Conservation (phyloP, 1,140 invertebrate species). For the Cryptotermes secundus region DNA sequence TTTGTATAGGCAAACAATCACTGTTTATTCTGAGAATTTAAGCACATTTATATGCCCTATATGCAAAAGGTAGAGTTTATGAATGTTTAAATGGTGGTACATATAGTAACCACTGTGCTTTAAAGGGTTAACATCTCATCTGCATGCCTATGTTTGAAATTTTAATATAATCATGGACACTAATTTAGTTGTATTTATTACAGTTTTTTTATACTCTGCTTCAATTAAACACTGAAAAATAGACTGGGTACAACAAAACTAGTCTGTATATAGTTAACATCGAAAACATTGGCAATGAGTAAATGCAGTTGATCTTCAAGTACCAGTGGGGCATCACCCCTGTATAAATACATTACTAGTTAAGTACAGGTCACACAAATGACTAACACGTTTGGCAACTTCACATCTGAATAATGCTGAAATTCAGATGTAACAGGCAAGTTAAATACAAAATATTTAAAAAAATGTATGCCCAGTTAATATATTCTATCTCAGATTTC, state of each 20-base stretch:
- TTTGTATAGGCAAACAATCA: no score
- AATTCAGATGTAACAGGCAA: not conserved
- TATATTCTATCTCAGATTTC: no score
- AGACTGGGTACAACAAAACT: not conserved
- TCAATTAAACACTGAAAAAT: not conserved
- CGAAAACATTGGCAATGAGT: not conserved
- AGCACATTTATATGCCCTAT: no score
- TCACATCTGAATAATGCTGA: not conserved
- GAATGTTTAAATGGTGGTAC: no score
- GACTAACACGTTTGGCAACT: not conserved
- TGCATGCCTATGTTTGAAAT: not conserved
- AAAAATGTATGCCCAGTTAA: no score
- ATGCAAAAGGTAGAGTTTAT: no score
- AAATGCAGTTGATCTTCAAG: not conserved
- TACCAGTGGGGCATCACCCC: not conserved
- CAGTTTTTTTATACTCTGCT: not conserved
- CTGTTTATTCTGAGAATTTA: no score
- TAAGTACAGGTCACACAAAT: not conserved
- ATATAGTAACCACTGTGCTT: not conserved
- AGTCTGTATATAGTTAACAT: conserved; percentile 5
- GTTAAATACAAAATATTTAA: no score
- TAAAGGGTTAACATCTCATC: not conserved
- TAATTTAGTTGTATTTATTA: not conserved
- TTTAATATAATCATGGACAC: not conserved
- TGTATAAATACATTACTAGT: not conserved